These are phyloP conservation scores for Camelus bactrianus DNA, from an alignment of 2,113 vertebrate genomes.

Conservation along the genomic window DNA sequence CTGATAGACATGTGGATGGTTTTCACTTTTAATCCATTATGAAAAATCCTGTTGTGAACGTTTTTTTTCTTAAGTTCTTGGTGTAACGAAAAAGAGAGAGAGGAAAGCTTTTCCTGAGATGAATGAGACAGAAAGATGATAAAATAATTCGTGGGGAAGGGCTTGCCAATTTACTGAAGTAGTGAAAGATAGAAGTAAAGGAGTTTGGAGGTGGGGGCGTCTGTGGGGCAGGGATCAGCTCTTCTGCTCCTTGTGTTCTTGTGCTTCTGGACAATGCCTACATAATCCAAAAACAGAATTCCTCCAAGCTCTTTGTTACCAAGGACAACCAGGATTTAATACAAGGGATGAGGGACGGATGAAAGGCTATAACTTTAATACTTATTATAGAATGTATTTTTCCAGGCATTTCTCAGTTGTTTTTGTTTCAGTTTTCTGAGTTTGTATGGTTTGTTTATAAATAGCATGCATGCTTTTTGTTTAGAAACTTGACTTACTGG, in stretches of 20 bases:
- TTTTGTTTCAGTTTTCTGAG: neutral
- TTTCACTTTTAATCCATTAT: neutral
- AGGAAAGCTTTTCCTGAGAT: neutral
- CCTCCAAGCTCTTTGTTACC: neutral
- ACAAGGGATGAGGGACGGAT: neutral
- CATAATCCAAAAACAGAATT: neutral
- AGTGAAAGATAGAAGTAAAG: neutral
- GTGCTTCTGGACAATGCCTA: neutral
- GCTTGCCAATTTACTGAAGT: neutral
- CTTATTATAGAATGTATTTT: slow-evolving; percentile 21
- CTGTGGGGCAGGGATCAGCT: neutral
- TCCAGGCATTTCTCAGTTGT: neutral
- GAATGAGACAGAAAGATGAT: neutral
- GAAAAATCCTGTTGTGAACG: neutral
- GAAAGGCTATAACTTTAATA: neutral
- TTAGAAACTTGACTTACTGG: slow-evolving; percentile 46
- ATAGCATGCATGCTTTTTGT: neutral
- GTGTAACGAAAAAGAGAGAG: neutral
- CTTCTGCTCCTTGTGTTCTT: neutral
- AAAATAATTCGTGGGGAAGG: neutral
- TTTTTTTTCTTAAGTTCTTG: neutral
- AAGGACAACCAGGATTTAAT: neutral
- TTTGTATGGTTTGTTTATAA: slow-evolving; percentile 39
- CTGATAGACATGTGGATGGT: neutral
- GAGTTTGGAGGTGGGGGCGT: neutral